Conservation (phyloP, 2,113 vertebrate genomes). For the Noctilio leporinus region DNA sequence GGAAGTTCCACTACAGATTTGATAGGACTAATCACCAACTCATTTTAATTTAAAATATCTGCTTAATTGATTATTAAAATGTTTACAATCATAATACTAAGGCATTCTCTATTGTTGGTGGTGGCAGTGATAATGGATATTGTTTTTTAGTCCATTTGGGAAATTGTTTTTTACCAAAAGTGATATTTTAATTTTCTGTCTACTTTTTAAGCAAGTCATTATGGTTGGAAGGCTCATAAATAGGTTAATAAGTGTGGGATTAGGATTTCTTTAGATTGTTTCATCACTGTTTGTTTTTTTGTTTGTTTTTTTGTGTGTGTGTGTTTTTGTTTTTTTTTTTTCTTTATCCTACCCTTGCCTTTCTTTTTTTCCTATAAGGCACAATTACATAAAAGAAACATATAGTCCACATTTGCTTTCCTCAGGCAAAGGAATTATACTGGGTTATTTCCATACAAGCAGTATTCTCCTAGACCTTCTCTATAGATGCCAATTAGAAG, state of each 20-base stretch:
- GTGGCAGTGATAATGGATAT: background rate
- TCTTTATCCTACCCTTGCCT: conserved; percentile 39
- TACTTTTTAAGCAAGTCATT: conserved; percentile 61
- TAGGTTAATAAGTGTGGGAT: conserved; percentile 57
- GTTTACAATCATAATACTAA: background rate
- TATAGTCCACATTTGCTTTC: conserved; percentile 31
- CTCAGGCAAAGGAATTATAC: conserved; percentile 79
- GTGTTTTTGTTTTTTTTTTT: conserved; percentile 64
- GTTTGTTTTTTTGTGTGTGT: too few relatives aligned
- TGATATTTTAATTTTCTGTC: background rate
- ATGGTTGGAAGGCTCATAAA: conserved; percentile 55
- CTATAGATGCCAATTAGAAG: conserved; percentile 84
- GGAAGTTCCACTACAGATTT: background rate
- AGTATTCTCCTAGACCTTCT: conserved; percentile 77
- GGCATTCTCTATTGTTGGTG: background rate
- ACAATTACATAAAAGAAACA: conserved; percentile 57
- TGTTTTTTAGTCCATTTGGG: background rate
- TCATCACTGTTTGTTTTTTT: conserved; percentile 27
- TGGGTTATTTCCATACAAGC: conserved; percentile 71
- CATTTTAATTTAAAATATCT: conserved; percentile 3
- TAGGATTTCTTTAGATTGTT: conserved; percentile 48
- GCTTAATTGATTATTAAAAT: background rate
- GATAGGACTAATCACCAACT: background rate
- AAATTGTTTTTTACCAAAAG: conserved; percentile 26
- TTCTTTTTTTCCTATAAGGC: background rate